These are phyloP conservation scores for Nyctibius grandis DNA, from an alignment of 2,797 vertebrate genomes.

Conservation along the genomic window DNA sequence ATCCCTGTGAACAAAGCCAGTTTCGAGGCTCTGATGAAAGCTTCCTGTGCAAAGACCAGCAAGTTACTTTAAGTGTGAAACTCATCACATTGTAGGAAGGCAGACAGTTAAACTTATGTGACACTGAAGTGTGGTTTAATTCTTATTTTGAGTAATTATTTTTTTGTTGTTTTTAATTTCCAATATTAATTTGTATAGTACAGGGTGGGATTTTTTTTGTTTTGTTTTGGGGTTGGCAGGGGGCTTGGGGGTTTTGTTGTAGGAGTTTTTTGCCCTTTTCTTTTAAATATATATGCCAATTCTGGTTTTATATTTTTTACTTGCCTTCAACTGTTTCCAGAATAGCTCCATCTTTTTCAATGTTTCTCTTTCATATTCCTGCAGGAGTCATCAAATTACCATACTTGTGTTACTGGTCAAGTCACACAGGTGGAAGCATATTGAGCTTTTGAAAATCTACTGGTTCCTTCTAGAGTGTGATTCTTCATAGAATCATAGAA, in stretches of 20 bases:
- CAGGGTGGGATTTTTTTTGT: background rate
- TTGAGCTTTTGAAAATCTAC: background rate
- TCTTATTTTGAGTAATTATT: background rate
- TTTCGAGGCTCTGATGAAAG: background rate
- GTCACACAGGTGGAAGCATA: background rate
- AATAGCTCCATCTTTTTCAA: background rate
- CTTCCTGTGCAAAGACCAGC: background rate
- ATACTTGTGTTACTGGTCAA: background rate
- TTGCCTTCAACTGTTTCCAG: background rate
- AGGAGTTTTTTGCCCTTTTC: background rate
- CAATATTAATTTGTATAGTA: background rate
- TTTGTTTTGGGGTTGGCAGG: background rate
- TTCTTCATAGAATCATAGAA: background rate
- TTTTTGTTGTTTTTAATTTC: background rate
- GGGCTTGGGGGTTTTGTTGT: rapidly evolving
- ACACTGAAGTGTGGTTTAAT: background rate
- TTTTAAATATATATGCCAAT: background rate
- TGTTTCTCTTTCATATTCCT: background rate
- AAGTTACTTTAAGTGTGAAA: background rate
- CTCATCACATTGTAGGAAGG: background rate
- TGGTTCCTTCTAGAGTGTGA: background rate
- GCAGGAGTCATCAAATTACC: background rate
- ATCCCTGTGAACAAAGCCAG: background rate
- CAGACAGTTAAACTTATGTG: background rate
- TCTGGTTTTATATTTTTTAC: background rate